phyloP scores from a whole-genome alignment of 1,140 invertebrate genomes.

The Augochlora pura region DNA sequence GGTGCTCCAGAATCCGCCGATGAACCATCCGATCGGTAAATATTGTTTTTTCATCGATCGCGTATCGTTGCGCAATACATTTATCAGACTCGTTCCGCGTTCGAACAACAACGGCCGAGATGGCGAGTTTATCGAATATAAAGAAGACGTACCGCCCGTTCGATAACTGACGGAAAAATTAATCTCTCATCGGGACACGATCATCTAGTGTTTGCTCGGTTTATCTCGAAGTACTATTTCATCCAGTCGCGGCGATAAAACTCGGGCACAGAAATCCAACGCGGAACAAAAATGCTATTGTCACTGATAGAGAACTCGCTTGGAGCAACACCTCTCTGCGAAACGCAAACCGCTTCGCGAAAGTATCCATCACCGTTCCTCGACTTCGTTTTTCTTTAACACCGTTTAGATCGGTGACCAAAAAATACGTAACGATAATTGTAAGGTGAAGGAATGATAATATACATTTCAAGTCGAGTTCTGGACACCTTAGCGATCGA shows the following conservation, averaged over 20 bases:
- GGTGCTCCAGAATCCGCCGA: too few relatives aligned
- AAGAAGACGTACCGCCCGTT: background rate
- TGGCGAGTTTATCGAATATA: background rate
- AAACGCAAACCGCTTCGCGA: background rate
- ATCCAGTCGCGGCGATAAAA: background rate
- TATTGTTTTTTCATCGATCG: background rate
- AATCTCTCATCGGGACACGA: background rate
- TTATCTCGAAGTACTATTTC: slow-evolving; percentile 4
- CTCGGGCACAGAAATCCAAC: background rate
- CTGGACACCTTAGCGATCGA: too few relatives aligned
- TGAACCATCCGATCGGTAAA: background rate
- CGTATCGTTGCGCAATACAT: background rate
- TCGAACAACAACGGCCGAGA: background rate
- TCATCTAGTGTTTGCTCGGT: slow-evolving; percentile 1
- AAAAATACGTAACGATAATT: too few relatives aligned
- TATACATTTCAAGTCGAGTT: too few relatives aligned
- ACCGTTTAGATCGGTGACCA: too few relatives aligned
- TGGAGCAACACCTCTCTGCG: background rate
- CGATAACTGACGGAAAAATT: background rate
- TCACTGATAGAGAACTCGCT: background rate
- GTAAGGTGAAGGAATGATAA: too few relatives aligned
- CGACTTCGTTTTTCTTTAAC: too few relatives aligned
- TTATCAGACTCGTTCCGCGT: background rate
- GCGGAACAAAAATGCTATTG: background rate
- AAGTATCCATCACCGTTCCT: background rate